Evolutionary conservation across 2,888 invertebrate genomes (phyloP).

Genomic region (Drosophila helvetica): DNA sequence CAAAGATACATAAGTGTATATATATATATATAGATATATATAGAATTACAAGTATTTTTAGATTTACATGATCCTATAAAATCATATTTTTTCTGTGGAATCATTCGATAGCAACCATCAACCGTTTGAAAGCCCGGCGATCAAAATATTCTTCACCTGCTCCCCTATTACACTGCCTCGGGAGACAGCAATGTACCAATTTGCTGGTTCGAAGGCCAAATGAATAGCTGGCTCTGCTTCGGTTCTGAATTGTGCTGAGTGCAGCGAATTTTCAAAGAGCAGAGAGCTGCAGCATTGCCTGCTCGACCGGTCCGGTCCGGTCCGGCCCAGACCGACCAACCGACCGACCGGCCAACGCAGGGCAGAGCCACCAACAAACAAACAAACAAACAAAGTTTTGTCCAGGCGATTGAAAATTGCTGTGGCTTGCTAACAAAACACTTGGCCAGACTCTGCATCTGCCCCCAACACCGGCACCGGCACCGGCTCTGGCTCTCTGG

Average conservation of each 20-base stretch:
- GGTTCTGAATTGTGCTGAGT: conserved; percentile 64
- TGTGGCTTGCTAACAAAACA: conserved; percentile 75
- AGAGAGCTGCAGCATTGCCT: conserved; percentile 41
- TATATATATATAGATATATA: too few relatives aligned
- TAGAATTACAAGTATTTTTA: too few relatives aligned
- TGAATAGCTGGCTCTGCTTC: conserved; percentile 23
- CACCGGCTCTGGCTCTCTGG: neutral
- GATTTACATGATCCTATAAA: too few relatives aligned
- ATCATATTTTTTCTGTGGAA: neutral
- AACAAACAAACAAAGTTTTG: conserved; percentile 70
- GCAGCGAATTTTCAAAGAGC: conserved; percentile 61
- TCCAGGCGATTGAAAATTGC: conserved; percentile 78
- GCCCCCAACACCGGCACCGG: neutral
- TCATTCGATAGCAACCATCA: neutral
- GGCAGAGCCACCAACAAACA: conserved; percentile 39
- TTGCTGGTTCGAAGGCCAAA: conserved; percentile 11
- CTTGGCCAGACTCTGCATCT: conserved; percentile 51
- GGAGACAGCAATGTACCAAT: conserved; percentile 43
- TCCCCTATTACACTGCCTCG: conserved; percentile 37
- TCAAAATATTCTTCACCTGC: neutral
- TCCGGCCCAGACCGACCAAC: too few relatives aligned
- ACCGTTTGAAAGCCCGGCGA: neutral
- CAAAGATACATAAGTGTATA: too few relatives aligned
- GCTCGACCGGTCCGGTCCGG: too few relatives aligned
- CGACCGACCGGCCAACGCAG: neutral